phyloP scores from a whole-genome alignment of 1,140 invertebrate species.

The Conopomorpha cramerella region DNA sequence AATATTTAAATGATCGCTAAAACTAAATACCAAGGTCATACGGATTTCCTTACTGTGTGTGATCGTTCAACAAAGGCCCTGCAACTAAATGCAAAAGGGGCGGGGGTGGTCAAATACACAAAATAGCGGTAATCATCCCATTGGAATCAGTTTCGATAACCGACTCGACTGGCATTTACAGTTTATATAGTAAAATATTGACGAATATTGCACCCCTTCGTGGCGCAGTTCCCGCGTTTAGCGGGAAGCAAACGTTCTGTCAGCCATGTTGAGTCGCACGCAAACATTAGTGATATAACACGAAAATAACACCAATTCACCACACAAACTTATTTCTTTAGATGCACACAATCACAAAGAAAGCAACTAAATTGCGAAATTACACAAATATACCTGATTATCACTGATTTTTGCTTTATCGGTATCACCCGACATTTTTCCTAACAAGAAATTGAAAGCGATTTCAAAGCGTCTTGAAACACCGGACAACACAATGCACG shows the following conservation, averaged over 20 bases:
- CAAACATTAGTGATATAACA: slow-evolving; percentile 62
- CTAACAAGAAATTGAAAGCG: slow-evolving; percentile 60
- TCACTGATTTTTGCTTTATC: slow-evolving; percentile 63
- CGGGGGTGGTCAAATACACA: slow-evolving; percentile 53
- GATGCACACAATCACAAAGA: slow-evolving; percentile 41
- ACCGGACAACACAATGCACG: slow-evolving; percentile 59
- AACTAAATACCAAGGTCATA: slow-evolving; percentile 60
- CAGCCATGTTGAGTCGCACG: slow-evolving; percentile 62
- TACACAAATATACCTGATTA: slow-evolving; percentile 59
- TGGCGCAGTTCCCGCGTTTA: slow-evolving; percentile 62
- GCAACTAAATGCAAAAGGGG: slow-evolving; percentile 58
- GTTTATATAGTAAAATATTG: slow-evolving; percentile 43
- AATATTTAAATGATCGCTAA: slow-evolving; percentile 49
- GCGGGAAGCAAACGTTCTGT: slow-evolving; percentile 61
- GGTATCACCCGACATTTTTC: slow-evolving; percentile 62
- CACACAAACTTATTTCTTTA: slow-evolving; percentile 29
- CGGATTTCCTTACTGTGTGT: no score
- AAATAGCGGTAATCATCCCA: slow-evolving; percentile 47
- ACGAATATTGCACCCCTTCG: slow-evolving; percentile 50
- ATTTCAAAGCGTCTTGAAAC: slow-evolving; percentile 61
- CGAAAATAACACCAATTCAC: slow-evolving; percentile 56
- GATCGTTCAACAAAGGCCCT: slow-evolving; percentile 60
- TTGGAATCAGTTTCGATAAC: slow-evolving; percentile 54
- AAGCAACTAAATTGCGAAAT: slow-evolving; percentile 44
- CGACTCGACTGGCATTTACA: slow-evolving; percentile 47